Base-by-base conservation (phyloP, 2,888 invertebrate genomes). In the Patella ulyssiponensis region DNA sequence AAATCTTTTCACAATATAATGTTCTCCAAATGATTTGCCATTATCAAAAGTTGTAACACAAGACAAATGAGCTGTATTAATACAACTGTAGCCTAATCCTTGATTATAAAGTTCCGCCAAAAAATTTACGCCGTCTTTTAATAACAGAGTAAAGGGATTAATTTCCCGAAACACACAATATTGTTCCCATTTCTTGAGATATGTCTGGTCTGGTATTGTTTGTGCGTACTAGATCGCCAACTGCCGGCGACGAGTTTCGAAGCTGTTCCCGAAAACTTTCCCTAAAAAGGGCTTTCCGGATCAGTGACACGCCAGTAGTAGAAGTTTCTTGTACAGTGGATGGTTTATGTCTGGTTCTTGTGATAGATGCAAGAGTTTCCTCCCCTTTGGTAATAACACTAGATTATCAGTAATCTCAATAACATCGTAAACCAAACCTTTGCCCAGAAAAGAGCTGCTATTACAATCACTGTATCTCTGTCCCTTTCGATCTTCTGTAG, bases 1-100 rank as follows among this genome's bases (percentile, higher is more conserved):
- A 56, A 83, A 83, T 44, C 77, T 71, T 33, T 71, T 76, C 15
- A 83, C 69, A 53, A 78, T n/a, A 15, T 69, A 71, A 70, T 77
- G 69, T 44, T 75, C 33, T 2, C 78, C 77, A 27, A 77, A 53
- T 20, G 64, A 64, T 20, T 20, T 20, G 9, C 20, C 64, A 64
- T 64, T 20, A 20, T 64, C 9, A 64, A 64, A 64, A 64, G 64
- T 20, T 64, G 64, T 64, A 64, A 64, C 64, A 5, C 70, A 76
- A 3, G 74, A 74, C 20, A 79, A 53, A 20, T 71, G 53, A 51
- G 76, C 79, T 23, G 17, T 64, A 64, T 74, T 79, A 56, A 79
- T 58, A 23, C 76, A 69, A 52, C 20, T 74, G 44, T 79, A 79
- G 15, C 77, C 58, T n/a, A 74, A 33, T 15, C 79, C 77, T 15